phyloP scores from a whole-genome alignment of 2,888 invertebrate genomes.

The Pseudococcus longispinus region DNA sequence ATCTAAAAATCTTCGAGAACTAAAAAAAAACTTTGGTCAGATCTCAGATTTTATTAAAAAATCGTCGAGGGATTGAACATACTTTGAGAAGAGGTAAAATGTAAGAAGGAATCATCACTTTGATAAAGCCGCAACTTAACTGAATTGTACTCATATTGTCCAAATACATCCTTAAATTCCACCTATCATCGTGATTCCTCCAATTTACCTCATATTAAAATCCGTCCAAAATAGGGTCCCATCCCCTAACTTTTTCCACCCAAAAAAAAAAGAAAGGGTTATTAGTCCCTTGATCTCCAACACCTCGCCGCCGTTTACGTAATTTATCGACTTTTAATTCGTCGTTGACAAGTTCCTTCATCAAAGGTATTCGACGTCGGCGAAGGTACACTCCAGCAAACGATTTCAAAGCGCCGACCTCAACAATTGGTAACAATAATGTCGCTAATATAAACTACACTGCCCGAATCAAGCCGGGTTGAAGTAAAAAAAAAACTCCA shows the following conservation, averaged over 20 bases:
- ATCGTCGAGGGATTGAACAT: too few species aligned
- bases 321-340: slow-evolving; percentile 31
- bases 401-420: background rate
- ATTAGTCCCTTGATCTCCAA: background rate
- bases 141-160: background rate
- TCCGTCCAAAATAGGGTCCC: background rate
- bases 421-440: slow-evolving; percentile 11
- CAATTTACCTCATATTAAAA: background rate
- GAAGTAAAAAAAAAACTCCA: background rate
- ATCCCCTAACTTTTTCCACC: background rate
- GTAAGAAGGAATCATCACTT: too few species aligned
- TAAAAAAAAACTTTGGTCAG: too few species aligned
- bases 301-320: background rate
- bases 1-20: too few species aligned
- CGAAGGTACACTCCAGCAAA: background rate
- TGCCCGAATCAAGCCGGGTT: background rate
- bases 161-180: too few species aligned
- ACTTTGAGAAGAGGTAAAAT: too few species aligned
- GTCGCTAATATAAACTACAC: background rate
- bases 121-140: background rate
- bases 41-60: too few species aligned
- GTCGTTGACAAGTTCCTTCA: background rate
- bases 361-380: background rate
- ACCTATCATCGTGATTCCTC: background rate
- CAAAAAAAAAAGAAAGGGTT: background rate